These are phyloP conservation scores for Orestias chungarensis DNA, from an alignment of 2,797 vertebrate genomes.

Conservation along the genomic window DNA sequence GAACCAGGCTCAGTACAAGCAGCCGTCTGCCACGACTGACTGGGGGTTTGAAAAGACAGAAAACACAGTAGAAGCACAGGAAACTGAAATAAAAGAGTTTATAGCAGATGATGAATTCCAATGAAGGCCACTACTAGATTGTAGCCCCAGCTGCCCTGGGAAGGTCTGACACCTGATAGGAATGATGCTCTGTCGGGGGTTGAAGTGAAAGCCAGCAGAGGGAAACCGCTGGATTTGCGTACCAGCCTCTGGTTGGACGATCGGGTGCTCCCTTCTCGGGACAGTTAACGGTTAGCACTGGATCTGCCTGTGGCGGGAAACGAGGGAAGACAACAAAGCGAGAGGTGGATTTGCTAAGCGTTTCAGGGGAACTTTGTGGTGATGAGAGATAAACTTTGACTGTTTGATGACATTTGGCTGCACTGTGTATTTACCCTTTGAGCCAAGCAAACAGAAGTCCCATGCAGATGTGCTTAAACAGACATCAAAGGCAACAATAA, in stretches of 20 bases:
- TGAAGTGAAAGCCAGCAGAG: constrained; percentile 28
- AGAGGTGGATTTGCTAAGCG: constrained; percentile 37
- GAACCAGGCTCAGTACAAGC: too few species aligned
- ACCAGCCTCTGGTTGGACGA: constrained; percentile 38
- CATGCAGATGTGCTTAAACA: neutral
- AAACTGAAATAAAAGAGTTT: too few species aligned
- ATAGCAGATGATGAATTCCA: too few species aligned
- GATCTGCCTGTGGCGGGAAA: constrained; percentile 16
- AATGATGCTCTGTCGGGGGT: constrained; percentile 6
- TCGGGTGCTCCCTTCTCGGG: constrained; percentile 42
- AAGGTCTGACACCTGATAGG: too few species aligned
- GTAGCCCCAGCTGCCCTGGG: too few species aligned
- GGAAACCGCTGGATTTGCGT: constrained; percentile 44
- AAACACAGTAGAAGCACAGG: too few species aligned
- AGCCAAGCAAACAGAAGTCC: neutral
- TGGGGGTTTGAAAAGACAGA: too few species aligned
- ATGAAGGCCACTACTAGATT: too few species aligned
- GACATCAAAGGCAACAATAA: neutral
- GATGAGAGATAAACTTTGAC: constrained; percentile 18
- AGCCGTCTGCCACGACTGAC: too few species aligned
- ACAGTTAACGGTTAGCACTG: constrained; percentile 62
- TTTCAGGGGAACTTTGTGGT: constrained; percentile 33
- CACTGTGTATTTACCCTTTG: neutral
- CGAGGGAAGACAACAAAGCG: constrained; percentile 8
- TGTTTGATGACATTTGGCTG: constrained; percentile 26